A percentile compares a stretch with the other conserved stretches of the same genome.
These are phyloP conservation scores for Ataeniobius toweri DNA, from an alignment of 2,797 vertebrate species.

Conservation along the genomic window DNA sequence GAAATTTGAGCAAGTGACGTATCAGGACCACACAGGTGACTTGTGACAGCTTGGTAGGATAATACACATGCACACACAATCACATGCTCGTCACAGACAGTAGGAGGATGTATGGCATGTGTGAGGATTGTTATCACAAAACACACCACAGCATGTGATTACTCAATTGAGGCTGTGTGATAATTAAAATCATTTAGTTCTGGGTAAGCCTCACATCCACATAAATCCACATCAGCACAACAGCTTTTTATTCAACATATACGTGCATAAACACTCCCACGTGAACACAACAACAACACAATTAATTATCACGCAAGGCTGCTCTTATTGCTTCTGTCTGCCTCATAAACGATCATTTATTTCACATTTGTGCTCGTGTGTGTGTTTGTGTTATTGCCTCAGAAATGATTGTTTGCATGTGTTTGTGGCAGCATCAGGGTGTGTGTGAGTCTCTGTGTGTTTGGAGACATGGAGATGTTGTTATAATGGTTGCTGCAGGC, in stretches of 20 bases:
- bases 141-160: conserved; percentile 49
- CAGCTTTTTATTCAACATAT: conserved; percentile 14
- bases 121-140: conserved; percentile 38
- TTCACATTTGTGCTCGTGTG: conserved; percentile 68
- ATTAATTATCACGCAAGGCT: conserved; percentile 72
- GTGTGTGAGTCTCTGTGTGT: conserved; percentile 28
- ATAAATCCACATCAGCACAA: conserved; percentile 70
- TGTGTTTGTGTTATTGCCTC: conserved; percentile 68
- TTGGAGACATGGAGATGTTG: conserved; percentile 57
- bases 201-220: conserved; percentile 67
- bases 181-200: conserved; percentile 76
- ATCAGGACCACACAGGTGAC: conserved; percentile 21
- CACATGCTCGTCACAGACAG: not conserved
- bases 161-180: conserved; percentile 64
- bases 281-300: conserved; percentile 36
- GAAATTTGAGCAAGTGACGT: conserved; percentile 12
- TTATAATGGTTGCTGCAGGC: conserved; percentile 76
- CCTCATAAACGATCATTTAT: conserved; percentile 76
- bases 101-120: not conserved
- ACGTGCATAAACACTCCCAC: conserved; percentile 18
- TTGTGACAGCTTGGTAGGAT: not conserved
- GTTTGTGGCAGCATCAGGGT: not conserved
- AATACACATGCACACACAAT: not conserved
- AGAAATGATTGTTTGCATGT: conserved; percentile 64
- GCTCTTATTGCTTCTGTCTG: conserved; percentile 72